A percentile compares a stretch with the other conserved stretches of the same genome.
These are phyloP conservation scores for Sarcophilus harrisii DNA, from an alignment of 2,797 vertebrate genomes.

Conservation along the genomic window DNA sequence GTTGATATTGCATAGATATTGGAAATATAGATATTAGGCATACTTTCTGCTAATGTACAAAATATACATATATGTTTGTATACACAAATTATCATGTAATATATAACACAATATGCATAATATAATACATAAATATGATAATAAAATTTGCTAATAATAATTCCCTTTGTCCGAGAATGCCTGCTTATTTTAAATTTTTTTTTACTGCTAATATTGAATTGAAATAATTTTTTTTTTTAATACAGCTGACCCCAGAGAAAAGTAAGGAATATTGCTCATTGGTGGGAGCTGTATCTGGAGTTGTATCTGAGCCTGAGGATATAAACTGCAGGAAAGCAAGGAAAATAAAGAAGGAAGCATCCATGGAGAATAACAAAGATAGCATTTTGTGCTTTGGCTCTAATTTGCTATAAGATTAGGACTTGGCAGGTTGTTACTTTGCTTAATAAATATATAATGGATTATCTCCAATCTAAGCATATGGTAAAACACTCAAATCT, in stretches of 20 bases:
- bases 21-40: not conserved
- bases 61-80: no score
- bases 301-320: not conserved
- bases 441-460: not conserved
- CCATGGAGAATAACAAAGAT: not conserved
- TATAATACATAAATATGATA: no score
- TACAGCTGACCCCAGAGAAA: not conserved
- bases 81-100: no score
- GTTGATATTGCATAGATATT: not conserved
- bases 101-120: no score
- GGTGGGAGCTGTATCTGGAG: not conserved
- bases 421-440: not conserved
- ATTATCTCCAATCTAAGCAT: not conserved
- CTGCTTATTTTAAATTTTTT: not conserved
- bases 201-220: not conserved
- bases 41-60: not conserved
- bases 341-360: not conserved
- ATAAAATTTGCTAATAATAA: no score
- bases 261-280: not conserved
- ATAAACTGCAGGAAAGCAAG: not conserved
- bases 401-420: not conserved
- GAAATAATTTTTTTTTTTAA: not conserved
- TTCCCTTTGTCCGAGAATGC: not conserved
- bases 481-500: not conserved
- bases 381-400: not conserved